A percentile compares a stretch with the other conserved stretches of the same genome.
Conservation (phyloP, 2,888 invertebrate species). For the Anoncus sp. region DNA sequence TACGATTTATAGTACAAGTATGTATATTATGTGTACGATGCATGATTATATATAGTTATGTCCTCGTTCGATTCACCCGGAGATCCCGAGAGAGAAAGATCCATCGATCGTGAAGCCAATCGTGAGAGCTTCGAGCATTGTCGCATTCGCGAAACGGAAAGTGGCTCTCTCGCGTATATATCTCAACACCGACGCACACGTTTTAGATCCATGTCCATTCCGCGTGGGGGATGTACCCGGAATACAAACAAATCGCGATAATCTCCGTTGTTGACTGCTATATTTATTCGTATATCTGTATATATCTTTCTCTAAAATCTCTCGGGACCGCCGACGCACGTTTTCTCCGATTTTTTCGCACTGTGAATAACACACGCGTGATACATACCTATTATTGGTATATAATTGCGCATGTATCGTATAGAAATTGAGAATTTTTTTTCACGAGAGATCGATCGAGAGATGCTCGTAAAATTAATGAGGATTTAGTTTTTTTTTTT, state of each 20-base stretch:
- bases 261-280: no score
- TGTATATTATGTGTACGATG: no score
- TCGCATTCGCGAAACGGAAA: conserved; percentile 14
- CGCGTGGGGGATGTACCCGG: background rate
- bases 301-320: no score
- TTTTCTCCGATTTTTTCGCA: no score
- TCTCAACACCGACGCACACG: background rate
- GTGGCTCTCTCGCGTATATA: background rate
- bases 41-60: no score
- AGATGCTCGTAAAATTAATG: background rate
- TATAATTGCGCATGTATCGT: background rate
- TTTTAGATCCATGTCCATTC: background rate
- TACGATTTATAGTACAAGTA: conserved; percentile 3
- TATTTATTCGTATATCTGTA: no score
- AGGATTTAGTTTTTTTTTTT: no score
- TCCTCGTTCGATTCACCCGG: background rate
- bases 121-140: conserved; percentile 10
- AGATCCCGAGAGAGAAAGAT: background rate
- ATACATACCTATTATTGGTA: background rate
- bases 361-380: no score
- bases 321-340: no score
- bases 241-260: background rate
- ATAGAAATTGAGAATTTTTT: background rate
- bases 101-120: background rate
- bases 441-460: background rate